Base-by-base conservation (phyloP, 2,797 vertebrate genomes). In the Dryobates pubescens region DNA sequence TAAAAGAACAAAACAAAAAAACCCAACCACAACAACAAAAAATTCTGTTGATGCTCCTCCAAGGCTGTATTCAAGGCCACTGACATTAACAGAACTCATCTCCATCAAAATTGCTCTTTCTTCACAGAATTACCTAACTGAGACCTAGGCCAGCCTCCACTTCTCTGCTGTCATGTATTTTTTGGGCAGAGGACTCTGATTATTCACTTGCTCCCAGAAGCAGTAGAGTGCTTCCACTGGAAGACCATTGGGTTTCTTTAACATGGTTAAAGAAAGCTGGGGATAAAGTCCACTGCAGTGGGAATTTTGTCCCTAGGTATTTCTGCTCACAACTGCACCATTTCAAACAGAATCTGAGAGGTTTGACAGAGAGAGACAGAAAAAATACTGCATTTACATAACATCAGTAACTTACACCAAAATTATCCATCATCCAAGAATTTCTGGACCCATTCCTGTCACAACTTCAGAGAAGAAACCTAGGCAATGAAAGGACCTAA, bases 391-490 rank as follows among this genome's bases (percentile, higher is more conserved):
- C 51, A 53, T 82, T 78, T 87, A 80, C 82, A 63, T 41, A 89
- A 73, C 2, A 8, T 49, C 49, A 61, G 45, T n/a, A 93, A 87
- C 34, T 70, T 43, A 82, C 29, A 91, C 41, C 59, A 81, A 80
- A 92, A 92, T 85, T 88, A 95, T 75, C 73, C 89, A 86, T 65
- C 88, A 90, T 70, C 83, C 61, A 90, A 78, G 88, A 92, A 89
- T 89, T 96, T 85, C 65, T 95, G 86, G 91, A 87, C 56, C 62
- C 38, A 23, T 70, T 93, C 89, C 93, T 94, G 67, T 76, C 71
- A 82, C 64, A 92, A 54, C 92, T 90, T 89, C 41, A 7, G 75
- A 82, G 67, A 53, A 89, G 67, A 94, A 92, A 85, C 29, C n/a
- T 26, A 9, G 30, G 45, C 61, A 86, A 23, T 87, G 89, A 79